Base-by-base conservation (phyloP, 2,113 vertebrate species). In the Lasiurus cinereus region DNA sequence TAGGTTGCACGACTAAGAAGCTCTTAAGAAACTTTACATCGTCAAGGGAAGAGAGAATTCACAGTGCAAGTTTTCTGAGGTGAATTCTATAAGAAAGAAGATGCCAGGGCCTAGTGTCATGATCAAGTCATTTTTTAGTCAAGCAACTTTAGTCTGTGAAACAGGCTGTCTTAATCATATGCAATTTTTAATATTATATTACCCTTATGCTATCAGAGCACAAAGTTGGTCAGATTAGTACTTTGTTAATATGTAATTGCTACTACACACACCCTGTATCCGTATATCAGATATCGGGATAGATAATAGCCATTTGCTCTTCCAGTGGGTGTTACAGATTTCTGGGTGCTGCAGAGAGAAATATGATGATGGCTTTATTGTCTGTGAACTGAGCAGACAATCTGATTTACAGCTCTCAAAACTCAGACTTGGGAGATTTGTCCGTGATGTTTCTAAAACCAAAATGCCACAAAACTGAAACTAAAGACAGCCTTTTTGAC, bases 381-480 rank as follows among this genome's bases (percentile, higher is more conserved):
- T 62, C 67, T 76, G 2, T n/a, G 56, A 83, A 78, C 22, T 64
- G 31, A 80, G 31, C 43, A 76, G 66, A 19, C 3, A 31, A n/a
- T 93, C 56, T 87, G 39, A 95, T 78, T 83, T 50, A 66, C 6
- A 43, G 22, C 56, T 90, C 43, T 72, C 36, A 93, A 62, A 82
- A 86, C 8, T n/a, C 82, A 4, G 66, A 11, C 15, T 72, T 76
- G 36, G 83, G 33, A 96, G 62, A 66, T 84, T 92, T 84, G 24
- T 77, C 95, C 50, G 72, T 39, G 64, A 27, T 67, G 4, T 85
- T 85, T 77, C 83, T 69, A 82, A 95, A 85, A 80, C 13, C 31
- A 73, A 39, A 6, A 33, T 94, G 46, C 67, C 29, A 85, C 72
- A 76, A 76, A 88, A 48, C 22, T 48, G 67, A 88, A 62, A 79